Evolutionary conservation across 2,888 invertebrate species (phyloP).

Genomic region (Megastigmus dorsalis): DNA sequence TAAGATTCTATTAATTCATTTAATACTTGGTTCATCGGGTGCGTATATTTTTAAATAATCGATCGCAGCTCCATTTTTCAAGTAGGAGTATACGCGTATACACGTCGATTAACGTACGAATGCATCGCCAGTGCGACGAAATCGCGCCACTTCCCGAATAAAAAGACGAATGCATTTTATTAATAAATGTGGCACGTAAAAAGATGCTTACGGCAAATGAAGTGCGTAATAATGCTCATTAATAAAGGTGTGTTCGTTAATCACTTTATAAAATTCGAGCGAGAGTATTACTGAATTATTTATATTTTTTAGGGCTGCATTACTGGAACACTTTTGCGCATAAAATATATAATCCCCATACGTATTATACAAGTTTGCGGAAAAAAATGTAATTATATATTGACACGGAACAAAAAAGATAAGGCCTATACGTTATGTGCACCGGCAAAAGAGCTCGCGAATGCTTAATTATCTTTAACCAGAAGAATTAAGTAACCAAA

Average conservation of each 20-base stretch:
- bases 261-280: slow-evolving; percentile 36
- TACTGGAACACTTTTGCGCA: background rate
- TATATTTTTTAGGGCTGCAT: no score
- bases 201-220: slow-evolving; percentile 7
- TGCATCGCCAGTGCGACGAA: background rate
- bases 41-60: slow-evolving; percentile 28
- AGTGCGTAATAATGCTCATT: slow-evolving; percentile 18
- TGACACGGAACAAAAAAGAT: background rate
- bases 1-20: slow-evolving; percentile 34
- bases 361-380: slow-evolving; percentile 30
- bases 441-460: slow-evolving; percentile 12
- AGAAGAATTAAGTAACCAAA: slow-evolving; percentile 9
- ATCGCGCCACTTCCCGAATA: slow-evolving; percentile 10
- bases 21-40: background rate
- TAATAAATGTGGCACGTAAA: background rate
- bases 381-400: slow-evolving; percentile 26
- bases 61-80: slow-evolving; percentile 25
- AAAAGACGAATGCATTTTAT: background rate
- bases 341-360: no score
- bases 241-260: slow-evolving; percentile 38
- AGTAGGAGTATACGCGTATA: background rate
- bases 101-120: no score
- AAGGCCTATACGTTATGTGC: background rate
- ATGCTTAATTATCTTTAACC: slow-evolving; percentile 37
- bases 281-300: slow-evolving; percentile 1